Base-by-base conservation (phyloP, 1,140 invertebrate genomes). In the Drosophila jambulina region DNA sequence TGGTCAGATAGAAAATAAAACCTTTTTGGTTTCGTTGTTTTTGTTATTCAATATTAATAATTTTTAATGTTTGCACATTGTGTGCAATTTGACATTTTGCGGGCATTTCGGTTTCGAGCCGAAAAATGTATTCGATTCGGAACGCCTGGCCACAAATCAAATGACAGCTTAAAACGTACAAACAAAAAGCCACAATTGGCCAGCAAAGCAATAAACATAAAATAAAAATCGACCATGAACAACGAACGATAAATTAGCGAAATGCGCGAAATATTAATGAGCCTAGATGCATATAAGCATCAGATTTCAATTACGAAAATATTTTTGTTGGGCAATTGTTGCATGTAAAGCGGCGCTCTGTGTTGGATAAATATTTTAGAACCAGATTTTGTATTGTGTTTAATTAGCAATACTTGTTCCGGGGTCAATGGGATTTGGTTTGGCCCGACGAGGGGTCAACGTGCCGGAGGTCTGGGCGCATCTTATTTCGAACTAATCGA, bases 191-290 rank as follows among this genome's bases (percentile, higher is more conserved):
- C 67, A 13, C 67, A 87, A 76, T 76, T 74, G 70, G 61, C 46
- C 53, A 21, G 62, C 40, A 59, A 53, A 63, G 34, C 58, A 62
- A 61, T 49, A 81, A 54, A 68, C 46, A 68, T 68, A 45, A 70
- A 68, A 70, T 70, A 53, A 61, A 67, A 75, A 56, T 43, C 56
- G n/a, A 23, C 45, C 48, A 71, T 62, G 54, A 72, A 59, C 36
- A 77, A 75, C 62, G 46, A 34, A 48, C 71, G 36, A 82, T 75
- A 85, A 81, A 81, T 85, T 75, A 60, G 64, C 75, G 59, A 79
- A 86, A 72, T 74, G 69, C 54, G 70, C 53, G 67, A 82, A 87
- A 76, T 74, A 80, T 86, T 82, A 82, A 75, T 83, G 71, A 74
- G 69, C 62, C 68, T 40, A 60, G 62, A 12, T 45, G 38, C 34